A percentile compares a stretch with the other conserved stretches of the same genome.
Conservation (phyloP, 1,140 invertebrate species). For the Drosophila mayri region DNA sequence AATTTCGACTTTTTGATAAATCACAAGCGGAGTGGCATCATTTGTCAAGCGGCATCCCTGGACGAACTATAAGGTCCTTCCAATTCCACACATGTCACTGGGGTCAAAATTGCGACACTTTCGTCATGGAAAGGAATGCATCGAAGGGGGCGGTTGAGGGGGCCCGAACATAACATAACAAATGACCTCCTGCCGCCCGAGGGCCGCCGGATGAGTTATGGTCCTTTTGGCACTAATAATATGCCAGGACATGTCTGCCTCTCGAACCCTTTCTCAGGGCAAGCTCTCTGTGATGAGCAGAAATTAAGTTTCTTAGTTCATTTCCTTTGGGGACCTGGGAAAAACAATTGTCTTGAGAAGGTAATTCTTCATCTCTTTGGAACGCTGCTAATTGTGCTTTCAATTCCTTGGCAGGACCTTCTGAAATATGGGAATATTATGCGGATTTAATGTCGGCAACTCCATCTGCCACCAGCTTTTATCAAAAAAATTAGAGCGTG, state of each 20-base stretch:
- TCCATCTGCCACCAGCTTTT: slow-evolving; percentile 75
- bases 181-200: slow-evolving; percentile 64
- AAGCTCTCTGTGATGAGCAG: slow-evolving; percentile 16
- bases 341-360: slow-evolving; percentile 48
- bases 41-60: slow-evolving; percentile 67
- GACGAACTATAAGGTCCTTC: neutral
- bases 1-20: slow-evolving; percentile 74
- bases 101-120: slow-evolving; percentile 72
- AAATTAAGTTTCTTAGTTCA: slow-evolving; percentile 37
- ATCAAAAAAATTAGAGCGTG: slow-evolving; percentile 80
- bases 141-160: slow-evolving; percentile 4
- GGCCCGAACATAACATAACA: slow-evolving; percentile 50
- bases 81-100: slow-evolving; percentile 55
- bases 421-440: slow-evolving; percentile 75
- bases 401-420: slow-evolving; percentile 67
- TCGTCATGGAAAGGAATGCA: slow-evolving; percentile 61
- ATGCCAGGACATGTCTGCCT: slow-evolving; percentile 62
- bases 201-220: slow-evolving; percentile 65
- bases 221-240: slow-evolving; percentile 47
- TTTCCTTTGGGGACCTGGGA: slow-evolving; percentile 14
- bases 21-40: slow-evolving; percentile 65
- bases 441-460: slow-evolving; percentile 65
- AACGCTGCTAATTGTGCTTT: slow-evolving; percentile 71
- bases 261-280: slow-evolving; percentile 53
- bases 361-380: slow-evolving; percentile 34